These are phyloP conservation scores for Brachionus rubens DNA, from an alignment of 1,140 invertebrate genomes.

Conservation along the genomic window DNA sequence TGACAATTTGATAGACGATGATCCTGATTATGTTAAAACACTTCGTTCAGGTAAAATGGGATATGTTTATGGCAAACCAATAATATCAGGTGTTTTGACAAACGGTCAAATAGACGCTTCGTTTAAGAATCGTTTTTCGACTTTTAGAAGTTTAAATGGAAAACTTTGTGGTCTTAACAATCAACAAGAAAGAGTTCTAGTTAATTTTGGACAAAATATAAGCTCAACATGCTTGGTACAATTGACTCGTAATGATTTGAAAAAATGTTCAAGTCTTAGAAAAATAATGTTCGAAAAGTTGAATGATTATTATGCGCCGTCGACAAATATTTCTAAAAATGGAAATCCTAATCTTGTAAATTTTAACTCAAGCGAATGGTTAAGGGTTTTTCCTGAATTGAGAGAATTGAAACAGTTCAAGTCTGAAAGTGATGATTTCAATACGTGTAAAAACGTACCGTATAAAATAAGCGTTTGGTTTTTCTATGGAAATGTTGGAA, in stretches of 20 bases:
- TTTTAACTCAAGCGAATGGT: slow-evolving; percentile 8
- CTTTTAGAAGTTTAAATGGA: slow-evolving; percentile 21
- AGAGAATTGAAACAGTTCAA: not conserved
- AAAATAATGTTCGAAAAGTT: slow-evolving; percentile 27
- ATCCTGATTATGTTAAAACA: not conserved
- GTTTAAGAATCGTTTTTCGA: not conserved
- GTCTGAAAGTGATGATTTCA: not conserved
- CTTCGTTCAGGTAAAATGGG: not conserved
- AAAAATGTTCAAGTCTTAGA: not conserved
- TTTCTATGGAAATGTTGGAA: not conserved
- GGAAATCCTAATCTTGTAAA: slow-evolving; percentile 2
- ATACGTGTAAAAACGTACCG: not conserved
- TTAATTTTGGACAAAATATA: slow-evolving; percentile 26
- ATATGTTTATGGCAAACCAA: not conserved
- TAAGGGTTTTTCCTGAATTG: not conserved
- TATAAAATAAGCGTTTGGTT: slow-evolving; percentile 13
- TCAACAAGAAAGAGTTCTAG: slow-evolving; percentile 2
- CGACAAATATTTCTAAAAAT: slow-evolving; percentile 27
- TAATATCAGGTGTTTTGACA: slow-evolving; percentile 2
- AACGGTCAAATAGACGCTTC: not conserved
- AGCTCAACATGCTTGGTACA: slow-evolving; percentile 28
- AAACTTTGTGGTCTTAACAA: not conserved
- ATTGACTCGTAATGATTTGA: slow-evolving; percentile 12
- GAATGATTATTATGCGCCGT: slow-evolving; percentile 30
- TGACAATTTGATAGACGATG: slow-evolving; percentile 8